Evolutionary conservation across 2,797 vertebrate genomes (phyloP), one percentile per base, ranked within the genome.

Genomic region (Rousettus madagascariensis): DNA sequence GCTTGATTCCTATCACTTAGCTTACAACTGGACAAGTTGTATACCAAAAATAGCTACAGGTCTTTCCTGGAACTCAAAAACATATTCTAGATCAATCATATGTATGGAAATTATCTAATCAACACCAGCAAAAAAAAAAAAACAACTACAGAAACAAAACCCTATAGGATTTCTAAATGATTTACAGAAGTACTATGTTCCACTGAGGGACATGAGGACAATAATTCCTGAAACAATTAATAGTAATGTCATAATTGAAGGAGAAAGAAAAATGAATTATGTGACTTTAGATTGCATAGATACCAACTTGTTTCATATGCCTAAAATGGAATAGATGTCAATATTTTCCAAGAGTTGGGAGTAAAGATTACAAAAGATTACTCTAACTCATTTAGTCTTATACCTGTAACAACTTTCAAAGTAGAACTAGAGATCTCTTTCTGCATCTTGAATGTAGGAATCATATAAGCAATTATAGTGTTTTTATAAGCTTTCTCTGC

Each of bases 371-470:
- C 38, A 43, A 95, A 93, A 93, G 24, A 74, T 46, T 79, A 28
- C 38, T 95, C 13, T 89, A 83, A 74, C 36, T 82, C 41, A 85
- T 71, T 71, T 88, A 89, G 61, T 83, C 59, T 46, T 74, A 91
- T 63, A 65, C 22, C 63, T 90, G 6, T 86, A 86, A 90, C 72
- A 93, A 66, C 26, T 87, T 2, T 36, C 24, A 71, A 41, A 33
- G 24, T 80, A 61, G 41, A 41, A 86, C 12, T 83, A 87, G 51
- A 53, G n/a, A 51, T 74, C 13, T 92, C 6, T 95, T 69, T 85
- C 28, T 83, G 84, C 12, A 65, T 69, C 59, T 95, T 92, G 57
- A 79, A 90, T 90, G 79, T 92, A 90, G 49, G 66, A 94, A 86
- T 90, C 22, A 5, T 65, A 33, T 68, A 92, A 94, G 38, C 72